A percentile compares a stretch with the other conserved stretches of the same genome.
phyloP scores from a whole-genome alignment of 1,140 invertebrate genomes.

The Limonius californicus region DNA sequence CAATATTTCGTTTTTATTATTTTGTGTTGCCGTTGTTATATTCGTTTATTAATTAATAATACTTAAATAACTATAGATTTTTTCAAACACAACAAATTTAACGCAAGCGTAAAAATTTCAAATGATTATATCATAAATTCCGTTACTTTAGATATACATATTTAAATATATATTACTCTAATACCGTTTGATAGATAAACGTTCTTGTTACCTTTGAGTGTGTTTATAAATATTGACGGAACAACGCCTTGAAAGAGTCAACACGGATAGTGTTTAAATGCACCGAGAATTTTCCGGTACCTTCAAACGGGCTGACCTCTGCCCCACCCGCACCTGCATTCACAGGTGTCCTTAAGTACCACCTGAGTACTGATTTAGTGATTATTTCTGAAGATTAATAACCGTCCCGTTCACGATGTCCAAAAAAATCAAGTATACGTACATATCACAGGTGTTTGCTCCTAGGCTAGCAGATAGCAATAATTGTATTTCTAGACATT shows the following conservation, averaged over 20 bases:
- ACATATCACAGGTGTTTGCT: conserved; percentile 5
- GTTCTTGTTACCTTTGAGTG: too few relatives aligned
- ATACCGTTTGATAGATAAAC: too few relatives aligned
- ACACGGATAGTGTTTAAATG: neutral
- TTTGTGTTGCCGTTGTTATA: too few relatives aligned
- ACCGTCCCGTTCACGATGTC: conserved; percentile 3
- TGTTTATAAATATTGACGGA: neutral
- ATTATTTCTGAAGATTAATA: conserved; percentile 13
- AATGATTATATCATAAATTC: too few relatives aligned
- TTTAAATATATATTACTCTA: too few relatives aligned
- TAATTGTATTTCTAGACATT: neutral
- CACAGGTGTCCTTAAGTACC: conserved; percentile 11
- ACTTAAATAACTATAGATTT: too few relatives aligned
- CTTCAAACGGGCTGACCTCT: neutral
- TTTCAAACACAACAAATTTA: too few relatives aligned
- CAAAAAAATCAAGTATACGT: conserved; percentile 8
- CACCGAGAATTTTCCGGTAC: conserved; percentile 1
- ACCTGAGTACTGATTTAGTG: conserved; percentile 1
- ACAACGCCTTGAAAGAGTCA: neutral
- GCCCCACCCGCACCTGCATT: conserved; percentile 8
- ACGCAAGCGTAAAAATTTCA: too few relatives aligned
- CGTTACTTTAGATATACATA: too few relatives aligned
- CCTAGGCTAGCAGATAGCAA: neutral
- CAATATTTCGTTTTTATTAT: too few relatives aligned
- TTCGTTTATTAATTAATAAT: too few relatives aligned